Evolutionary conservation across 2,888 invertebrate species (phyloP).

Genomic region (Bembecia ichneumoniformis): DNA sequence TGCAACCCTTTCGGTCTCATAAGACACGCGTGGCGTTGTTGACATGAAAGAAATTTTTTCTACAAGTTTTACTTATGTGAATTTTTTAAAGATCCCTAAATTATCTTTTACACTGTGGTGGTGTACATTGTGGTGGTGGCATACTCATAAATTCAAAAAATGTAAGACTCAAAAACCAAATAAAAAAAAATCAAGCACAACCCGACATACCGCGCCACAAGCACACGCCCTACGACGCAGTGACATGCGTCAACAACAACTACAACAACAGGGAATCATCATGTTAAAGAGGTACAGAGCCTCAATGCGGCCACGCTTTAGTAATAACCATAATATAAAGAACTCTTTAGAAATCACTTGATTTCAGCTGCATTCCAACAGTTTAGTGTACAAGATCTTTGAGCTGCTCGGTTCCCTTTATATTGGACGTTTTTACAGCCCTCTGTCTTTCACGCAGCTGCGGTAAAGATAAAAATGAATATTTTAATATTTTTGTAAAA

Average conservation of each 20-base stretch:
- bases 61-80: no score
- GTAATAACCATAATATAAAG: background rate
- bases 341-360: background rate
- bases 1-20: conserved; percentile 60
- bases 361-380: background rate
- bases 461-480: background rate
- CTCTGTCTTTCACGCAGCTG: background rate
- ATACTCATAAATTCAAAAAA: no score
- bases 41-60: background rate
- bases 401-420: background rate
- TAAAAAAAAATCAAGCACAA: background rate
- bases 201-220: conserved; percentile 13
- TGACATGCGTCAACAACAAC: conserved; percentile 67
- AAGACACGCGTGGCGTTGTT: background rate
- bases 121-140: no score
- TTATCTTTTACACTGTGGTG: no score
- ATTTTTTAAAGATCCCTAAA: no score
- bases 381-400: no score
- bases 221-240: conserved; percentile 60
- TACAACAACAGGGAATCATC: conserved; percentile 51
- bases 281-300: conserved; percentile 31
- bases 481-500: no score
- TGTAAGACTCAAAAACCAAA: no score
- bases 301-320: conserved; percentile 1
- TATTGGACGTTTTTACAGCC: background rate